These are phyloP conservation scores for Tachystola acroxantha DNA, from an alignment of 2,888 invertebrate species.

Conservation along the genomic window DNA sequence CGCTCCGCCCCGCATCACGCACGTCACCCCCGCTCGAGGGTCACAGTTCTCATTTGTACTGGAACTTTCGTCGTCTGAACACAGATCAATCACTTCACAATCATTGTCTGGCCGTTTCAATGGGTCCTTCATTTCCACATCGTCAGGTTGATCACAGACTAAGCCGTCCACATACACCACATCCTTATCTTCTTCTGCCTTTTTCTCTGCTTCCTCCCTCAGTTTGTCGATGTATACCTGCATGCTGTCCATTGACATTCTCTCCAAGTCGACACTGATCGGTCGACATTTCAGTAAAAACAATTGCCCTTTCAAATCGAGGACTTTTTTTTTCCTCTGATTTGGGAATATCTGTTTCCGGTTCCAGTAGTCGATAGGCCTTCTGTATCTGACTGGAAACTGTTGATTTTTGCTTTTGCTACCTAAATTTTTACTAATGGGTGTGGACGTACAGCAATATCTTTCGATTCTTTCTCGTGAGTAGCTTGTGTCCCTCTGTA, in stretches of 20 bases:
- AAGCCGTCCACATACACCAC: slow-evolving; percentile 65
- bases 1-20: slow-evolving; percentile 60
- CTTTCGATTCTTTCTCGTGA: slow-evolving; percentile 63
- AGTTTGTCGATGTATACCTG: slow-evolving; percentile 56
- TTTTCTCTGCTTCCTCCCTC: slow-evolving; percentile 40
- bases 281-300: slow-evolving; percentile 71
- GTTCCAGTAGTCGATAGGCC: slow-evolving; percentile 69
- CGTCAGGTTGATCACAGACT: slow-evolving; percentile 41
- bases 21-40: slow-evolving; percentile 57
- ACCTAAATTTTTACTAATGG: slow-evolving; percentile 49
- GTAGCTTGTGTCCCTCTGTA: slow-evolving; percentile 47
- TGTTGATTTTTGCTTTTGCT: slow-evolving; percentile 56
- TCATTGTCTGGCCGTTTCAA: slow-evolving; percentile 49
- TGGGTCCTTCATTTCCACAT: slow-evolving; percentile 49
- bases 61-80: slow-evolving; percentile 81
- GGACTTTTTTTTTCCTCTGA: slow-evolving; percentile 59
- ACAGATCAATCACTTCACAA: slow-evolving; percentile 82
- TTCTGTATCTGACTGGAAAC: slow-evolving; percentile 59
- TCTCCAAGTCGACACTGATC: slow-evolving; percentile 59
- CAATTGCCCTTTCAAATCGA: slow-evolving; percentile 67
- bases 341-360: slow-evolving; percentile 58
- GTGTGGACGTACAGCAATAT: slow-evolving; percentile 52
- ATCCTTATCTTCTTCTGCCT: slow-evolving; percentile 47
- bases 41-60: slow-evolving; percentile 66
- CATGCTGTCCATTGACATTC: slow-evolving; percentile 59